A percentile compares a stretch with the other conserved stretches of the same genome.
phyloP scores from a whole-genome alignment of 2,888 invertebrate genomes.

The Petrophora chlorosata region DNA sequence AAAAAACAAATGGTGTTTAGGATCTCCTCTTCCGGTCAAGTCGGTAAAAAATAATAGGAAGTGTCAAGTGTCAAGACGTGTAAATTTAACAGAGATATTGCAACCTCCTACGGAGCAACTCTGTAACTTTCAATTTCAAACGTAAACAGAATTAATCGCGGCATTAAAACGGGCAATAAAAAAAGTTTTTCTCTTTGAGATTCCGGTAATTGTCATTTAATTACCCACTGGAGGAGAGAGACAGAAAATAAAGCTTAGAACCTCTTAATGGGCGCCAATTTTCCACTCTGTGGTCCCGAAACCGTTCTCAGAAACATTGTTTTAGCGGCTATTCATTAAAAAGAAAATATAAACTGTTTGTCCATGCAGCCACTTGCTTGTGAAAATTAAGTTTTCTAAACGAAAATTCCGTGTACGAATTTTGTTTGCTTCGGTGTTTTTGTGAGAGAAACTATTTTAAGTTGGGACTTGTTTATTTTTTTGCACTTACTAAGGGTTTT shows the following conservation, averaged over 20 bases:
- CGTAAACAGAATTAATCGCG: slow-evolving; percentile 33
- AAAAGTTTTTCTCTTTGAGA: slow-evolving; percentile 49
- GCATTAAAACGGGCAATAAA: slow-evolving; percentile 43
- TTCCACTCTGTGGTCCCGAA: slow-evolving; percentile 56
- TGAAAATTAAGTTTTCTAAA: slow-evolving; percentile 16
- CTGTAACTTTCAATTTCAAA: slow-evolving; percentile 13
- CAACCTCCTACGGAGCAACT: slow-evolving; percentile 4
- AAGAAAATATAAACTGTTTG: slow-evolving; percentile 37
- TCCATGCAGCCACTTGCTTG: slow-evolving; percentile 25
- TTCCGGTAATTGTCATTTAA: slow-evolving; percentile 77
- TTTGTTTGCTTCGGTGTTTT: slow-evolving; percentile 5
- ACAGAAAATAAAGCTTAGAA: slow-evolving; percentile 64
- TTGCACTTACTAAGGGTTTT: background rate
- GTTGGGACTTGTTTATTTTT: background rate
- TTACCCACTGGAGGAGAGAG: slow-evolving; percentile 58
- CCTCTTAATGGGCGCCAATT: slow-evolving; percentile 66
- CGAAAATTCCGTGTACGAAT: slow-evolving; percentile 4
- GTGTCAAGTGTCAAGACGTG: background rate
- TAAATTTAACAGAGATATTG: slow-evolving; percentile 11
- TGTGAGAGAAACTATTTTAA: slow-evolving; percentile 4
- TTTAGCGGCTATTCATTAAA: slow-evolving; percentile 48
- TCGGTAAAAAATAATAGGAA: too few relatives aligned
- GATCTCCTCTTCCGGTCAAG: too few relatives aligned
- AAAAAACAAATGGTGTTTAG: too few relatives aligned
- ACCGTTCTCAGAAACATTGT: slow-evolving; percentile 55